A percentile compares a stretch with the other conserved stretches of the same genome.
phyloP scores from a whole-genome alignment of 2,113 vertebrate species.

The Donacobius atricapilla region DNA sequence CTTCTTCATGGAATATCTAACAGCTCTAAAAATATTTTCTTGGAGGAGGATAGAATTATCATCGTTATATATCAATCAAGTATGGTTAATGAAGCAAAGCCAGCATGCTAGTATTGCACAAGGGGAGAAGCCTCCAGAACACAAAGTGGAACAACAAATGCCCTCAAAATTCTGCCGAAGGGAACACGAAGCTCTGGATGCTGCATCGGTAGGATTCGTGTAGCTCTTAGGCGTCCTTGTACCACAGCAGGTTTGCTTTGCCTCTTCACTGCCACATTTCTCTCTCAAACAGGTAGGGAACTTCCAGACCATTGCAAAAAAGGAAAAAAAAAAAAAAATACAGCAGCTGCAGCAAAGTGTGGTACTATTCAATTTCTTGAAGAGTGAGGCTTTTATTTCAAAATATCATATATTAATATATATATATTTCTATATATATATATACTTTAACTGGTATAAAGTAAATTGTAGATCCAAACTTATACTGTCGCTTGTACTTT shows the following conservation, averaged over 20 bases:
- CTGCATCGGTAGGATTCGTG: neutral
- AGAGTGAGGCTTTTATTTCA: slow-evolving; percentile 74
- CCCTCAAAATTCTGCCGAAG: slow-evolving; percentile 51
- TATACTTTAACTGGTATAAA: slow-evolving; percentile 76
- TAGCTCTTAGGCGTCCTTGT: slow-evolving; percentile 54
- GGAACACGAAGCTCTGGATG: slow-evolving; percentile 63
- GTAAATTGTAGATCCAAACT: slow-evolving; percentile 74
- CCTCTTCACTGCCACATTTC: slow-evolving; percentile 23
- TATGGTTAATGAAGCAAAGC: slow-evolving; percentile 79
- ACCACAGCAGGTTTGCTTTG: slow-evolving; percentile 49
- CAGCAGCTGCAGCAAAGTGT: slow-evolving; percentile 68
- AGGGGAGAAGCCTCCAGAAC: slow-evolving; percentile 70
- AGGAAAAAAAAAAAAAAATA: neutral
- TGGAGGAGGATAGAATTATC: slow-evolving; percentile 72
- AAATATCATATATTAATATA: slow-evolving; percentile 80
- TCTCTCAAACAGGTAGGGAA: slow-evolving; percentile 44
- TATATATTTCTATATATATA: slow-evolving; percentile 66
- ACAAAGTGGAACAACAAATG: slow-evolving; percentile 69
- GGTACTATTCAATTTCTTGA: slow-evolving; percentile 72
- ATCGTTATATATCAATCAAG: slow-evolving; percentile 73
- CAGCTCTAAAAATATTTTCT: slow-evolving; percentile 76
- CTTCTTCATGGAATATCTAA: slow-evolving; percentile 65
- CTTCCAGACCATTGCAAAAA: slow-evolving; percentile 63
- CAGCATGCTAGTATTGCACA: slow-evolving; percentile 82
- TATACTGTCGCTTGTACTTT: slow-evolving; percentile 53